A percentile compares a stretch with the other conserved stretches of the same genome.
phyloP scores from a whole-genome alignment of 2,888 invertebrate genomes.

The Merodon equestris region DNA sequence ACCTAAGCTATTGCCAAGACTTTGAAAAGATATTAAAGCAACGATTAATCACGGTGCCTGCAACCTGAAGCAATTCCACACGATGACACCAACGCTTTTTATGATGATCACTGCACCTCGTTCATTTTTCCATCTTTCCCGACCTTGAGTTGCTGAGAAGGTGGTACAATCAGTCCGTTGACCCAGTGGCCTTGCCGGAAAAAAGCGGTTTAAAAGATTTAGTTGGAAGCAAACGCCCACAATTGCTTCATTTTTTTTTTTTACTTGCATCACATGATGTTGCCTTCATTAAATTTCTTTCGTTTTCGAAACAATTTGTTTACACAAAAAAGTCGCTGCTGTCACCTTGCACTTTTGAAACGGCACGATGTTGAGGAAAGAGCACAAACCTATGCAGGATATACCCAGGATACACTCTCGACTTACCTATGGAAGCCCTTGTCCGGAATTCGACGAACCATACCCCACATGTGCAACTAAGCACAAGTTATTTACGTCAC shows the following conservation, averaged over 20 bases:
- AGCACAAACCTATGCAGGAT: background rate
- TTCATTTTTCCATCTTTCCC: background rate
- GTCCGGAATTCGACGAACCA: too few relatives aligned
- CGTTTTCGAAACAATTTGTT: background rate
- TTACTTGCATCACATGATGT: background rate
- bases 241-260: background rate
- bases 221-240: conserved; percentile 13
- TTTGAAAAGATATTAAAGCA: too few relatives aligned
- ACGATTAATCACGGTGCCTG: too few relatives aligned
- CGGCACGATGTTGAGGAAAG: background rate
- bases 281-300: background rate
- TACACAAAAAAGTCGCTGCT: background rate
- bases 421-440: conserved; percentile 12
- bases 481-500: too few relatives aligned
- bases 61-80: too few relatives aligned
- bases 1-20: too few relatives aligned
- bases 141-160: conserved; percentile 15
- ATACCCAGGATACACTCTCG: conserved; percentile 4
- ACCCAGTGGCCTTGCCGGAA: conserved; percentile 17
- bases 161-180: too few relatives aligned
- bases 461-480: too few relatives aligned
- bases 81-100: too few relatives aligned
- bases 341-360: conserved; percentile 4
- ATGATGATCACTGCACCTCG: too few relatives aligned
- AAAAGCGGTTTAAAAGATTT: conserved; percentile 2